phyloP scores from a whole-genome alignment of 2,797 vertebrate genomes.

The Gorsachius magnificus region DNA sequence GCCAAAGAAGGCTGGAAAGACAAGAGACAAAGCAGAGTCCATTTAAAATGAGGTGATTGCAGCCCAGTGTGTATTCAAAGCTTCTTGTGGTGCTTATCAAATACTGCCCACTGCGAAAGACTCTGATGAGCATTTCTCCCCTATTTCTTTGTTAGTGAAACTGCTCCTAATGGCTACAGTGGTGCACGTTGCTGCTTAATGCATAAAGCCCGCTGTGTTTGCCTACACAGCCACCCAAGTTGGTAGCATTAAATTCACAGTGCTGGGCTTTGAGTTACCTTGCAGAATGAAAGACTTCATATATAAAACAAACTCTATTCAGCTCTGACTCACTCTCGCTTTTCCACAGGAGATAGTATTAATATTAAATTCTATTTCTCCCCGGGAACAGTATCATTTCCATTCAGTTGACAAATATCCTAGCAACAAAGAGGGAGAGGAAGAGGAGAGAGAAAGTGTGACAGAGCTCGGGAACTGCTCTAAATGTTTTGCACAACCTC shows the following conservation, averaged over 20 bases:
- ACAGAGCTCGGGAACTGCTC: background rate
- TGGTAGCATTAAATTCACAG: constrained; percentile 34
- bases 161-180: background rate
- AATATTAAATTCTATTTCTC: constrained; percentile 37
- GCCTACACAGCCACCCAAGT: background rate
- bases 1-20: background rate
- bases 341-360: constrained; percentile 23
- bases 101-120: background rate
- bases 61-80: background rate
- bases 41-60: background rate
- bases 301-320: constrained; percentile 32
- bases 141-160: background rate
- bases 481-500: background rate
- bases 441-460: background rate
- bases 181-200: background rate
- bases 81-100: background rate
- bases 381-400: background rate
- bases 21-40: background rate
- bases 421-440: constrained; percentile 30
- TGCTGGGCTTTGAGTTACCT: background rate
- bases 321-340: constrained; percentile 34
- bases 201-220: constrained; percentile 13
- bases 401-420: constrained; percentile 66
- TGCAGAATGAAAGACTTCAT: constrained; percentile 2
- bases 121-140: background rate